phyloP scores from a whole-genome alignment of 1,140 invertebrate species.

The Diorhabda elongata region DNA sequence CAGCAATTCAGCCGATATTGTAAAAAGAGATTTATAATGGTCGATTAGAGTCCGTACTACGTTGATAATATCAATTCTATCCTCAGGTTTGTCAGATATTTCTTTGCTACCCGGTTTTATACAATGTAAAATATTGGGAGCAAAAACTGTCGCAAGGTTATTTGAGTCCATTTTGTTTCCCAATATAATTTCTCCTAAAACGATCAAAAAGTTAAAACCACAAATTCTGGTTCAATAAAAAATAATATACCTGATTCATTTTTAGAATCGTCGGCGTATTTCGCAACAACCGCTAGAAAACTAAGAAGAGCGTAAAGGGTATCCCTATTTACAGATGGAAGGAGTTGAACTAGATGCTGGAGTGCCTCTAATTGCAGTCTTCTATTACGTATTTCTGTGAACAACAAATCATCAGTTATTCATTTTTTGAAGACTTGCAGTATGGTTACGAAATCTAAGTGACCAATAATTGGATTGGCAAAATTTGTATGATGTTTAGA shows the following conservation, averaged over 20 bases:
- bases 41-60: conserved; percentile 80
- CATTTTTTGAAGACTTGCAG: too few relatives aligned
- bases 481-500: too few relatives aligned
- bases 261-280: conserved; percentile 63
- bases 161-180: conserved; percentile 93
- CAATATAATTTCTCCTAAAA: conserved; percentile 57
- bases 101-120: conserved; percentile 59
- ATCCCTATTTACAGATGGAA: conserved; percentile 82
- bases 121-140: conserved; percentile 86
- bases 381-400: conserved; percentile 73
- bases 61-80: conserved; percentile 83
- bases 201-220: not conserved
- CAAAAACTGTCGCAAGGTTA: conserved; percentile 89
- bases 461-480: too few relatives aligned
- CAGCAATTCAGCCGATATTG: conserved; percentile 71
- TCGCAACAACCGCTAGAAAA: conserved; percentile 76
- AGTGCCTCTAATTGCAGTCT: conserved; percentile 76
- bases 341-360: conserved; percentile 76
- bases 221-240: too few relatives aligned
- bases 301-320: conserved; percentile 76
- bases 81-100: conserved; percentile 66
- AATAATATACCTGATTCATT: conserved; percentile 20
- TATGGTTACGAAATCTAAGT: too few relatives aligned
- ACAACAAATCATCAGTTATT: not conserved
- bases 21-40: conserved; percentile 70